Evolutionary conservation across 1,140 invertebrate genomes (phyloP).

Genomic region (Druon quercuslanigerum): DNA sequence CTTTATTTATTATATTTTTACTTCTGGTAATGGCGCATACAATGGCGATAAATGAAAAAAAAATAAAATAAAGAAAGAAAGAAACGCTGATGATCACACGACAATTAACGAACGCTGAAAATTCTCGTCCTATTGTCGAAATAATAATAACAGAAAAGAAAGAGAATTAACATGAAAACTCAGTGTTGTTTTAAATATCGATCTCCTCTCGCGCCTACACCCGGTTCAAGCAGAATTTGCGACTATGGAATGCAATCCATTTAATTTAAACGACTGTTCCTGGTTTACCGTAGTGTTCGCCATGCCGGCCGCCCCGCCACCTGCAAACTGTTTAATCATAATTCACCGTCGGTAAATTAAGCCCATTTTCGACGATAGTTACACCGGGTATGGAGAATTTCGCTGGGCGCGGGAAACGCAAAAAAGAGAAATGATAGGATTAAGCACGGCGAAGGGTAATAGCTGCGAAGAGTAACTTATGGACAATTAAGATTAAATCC

Average conservation of each 20-base stretch:
- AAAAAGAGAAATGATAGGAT: slow-evolving; percentile 42
- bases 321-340: slow-evolving; percentile 64
- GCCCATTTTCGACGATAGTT: slow-evolving; percentile 54
- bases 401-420: slow-evolving; percentile 1
- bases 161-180: too few species aligned
- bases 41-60: too few species aligned
- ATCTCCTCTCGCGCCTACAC: too few species aligned
- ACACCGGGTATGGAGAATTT: slow-evolving; percentile 30
- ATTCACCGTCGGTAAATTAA: slow-evolving; percentile 64
- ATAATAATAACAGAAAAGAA: too few species aligned
- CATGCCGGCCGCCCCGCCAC: slow-evolving; percentile 42
- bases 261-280: slow-evolving; percentile 63
- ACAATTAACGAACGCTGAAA: too few species aligned
- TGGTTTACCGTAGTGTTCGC: slow-evolving; percentile 53
- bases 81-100: too few species aligned
- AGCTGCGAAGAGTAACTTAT: slow-evolving; percentile 50
- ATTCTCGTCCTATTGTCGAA: too few species aligned
- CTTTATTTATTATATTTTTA: too few species aligned
- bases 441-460: slow-evolving; percentile 44
- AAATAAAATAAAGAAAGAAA: too few species aligned
- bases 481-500: slow-evolving; percentile 64
- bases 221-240: slow-evolving; percentile 50
- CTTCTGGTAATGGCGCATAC: too few species aligned
- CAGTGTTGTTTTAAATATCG: too few species aligned
- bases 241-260: slow-evolving; percentile 59